phyloP scores from a whole-genome alignment of 1,140 invertebrate genomes.

The Papilio xuthus region DNA sequence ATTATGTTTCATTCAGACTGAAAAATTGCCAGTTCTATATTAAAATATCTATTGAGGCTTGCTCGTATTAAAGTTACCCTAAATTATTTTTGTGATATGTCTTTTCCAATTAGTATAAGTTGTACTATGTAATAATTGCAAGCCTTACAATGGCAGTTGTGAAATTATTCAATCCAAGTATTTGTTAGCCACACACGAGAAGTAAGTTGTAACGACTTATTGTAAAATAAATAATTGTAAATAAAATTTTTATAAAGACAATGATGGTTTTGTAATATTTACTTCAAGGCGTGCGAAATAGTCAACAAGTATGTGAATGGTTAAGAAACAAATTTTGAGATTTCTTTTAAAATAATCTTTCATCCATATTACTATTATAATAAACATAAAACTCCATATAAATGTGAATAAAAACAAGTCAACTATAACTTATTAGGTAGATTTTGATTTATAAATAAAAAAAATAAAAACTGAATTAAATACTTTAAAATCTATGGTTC shows the following conservation, averaged over 20 bases:
- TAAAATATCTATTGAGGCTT: constrained; percentile 62
- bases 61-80: constrained; percentile 66
- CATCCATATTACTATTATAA: too few species aligned
- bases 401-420: too few species aligned
- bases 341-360: neutral
- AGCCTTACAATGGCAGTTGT: constrained; percentile 11
- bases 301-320: constrained; percentile 49
- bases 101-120: constrained; percentile 56
- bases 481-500: too few species aligned
- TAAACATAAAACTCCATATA: too few species aligned
- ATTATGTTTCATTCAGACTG: constrained; percentile 41
- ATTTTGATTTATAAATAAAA: too few species aligned
- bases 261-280: constrained; percentile 58
- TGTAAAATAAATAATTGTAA: constrained; percentile 80
- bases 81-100: constrained; percentile 77
- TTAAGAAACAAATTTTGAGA: constrained; percentile 17
- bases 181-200: constrained; percentile 36
- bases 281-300: constrained; percentile 56
- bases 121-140: constrained; percentile 35
- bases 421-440: too few species aligned
- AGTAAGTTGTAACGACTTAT: constrained; percentile 51
- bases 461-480: too few species aligned
- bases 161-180: constrained; percentile 36
- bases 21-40: constrained; percentile 46
- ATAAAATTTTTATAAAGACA: constrained; percentile 75